phyloP scores from a whole-genome alignment of 2,888 invertebrate species.

The Masnerella sp. region DNA sequence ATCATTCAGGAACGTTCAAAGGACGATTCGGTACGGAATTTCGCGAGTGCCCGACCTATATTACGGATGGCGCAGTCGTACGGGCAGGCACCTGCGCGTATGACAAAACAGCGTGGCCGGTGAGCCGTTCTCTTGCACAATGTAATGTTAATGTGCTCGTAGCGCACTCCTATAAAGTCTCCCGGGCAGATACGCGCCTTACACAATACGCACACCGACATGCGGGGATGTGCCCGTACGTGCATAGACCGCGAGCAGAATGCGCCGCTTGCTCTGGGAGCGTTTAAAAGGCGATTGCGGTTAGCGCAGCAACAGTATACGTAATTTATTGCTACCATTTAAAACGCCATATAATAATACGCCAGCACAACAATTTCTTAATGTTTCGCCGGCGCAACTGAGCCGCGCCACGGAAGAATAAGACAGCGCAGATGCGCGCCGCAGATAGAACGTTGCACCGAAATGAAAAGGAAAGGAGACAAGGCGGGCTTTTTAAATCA shows the following conservation, averaged over 20 bases:
- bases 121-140: conserved; percentile 59
- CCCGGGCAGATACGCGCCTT: conserved; percentile 59
- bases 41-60: conserved; percentile 55
- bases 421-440: conserved; percentile 55
- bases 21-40: too few relatives aligned
- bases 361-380: conserved; percentile 71
- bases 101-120: conserved; percentile 61
- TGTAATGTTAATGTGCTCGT: conserved; percentile 59
- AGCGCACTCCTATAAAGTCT: conserved; percentile 57
- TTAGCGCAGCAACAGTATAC: conserved; percentile 67
- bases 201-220: conserved; percentile 55
- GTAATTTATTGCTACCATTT: conserved; percentile 75
- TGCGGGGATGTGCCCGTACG: conserved; percentile 48
- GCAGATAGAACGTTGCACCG: conserved; percentile 47
- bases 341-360: conserved; percentile 74
- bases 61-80: conserved; percentile 56
- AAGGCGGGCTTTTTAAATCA: conserved; percentile 54
- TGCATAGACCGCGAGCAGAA: conserved; percentile 50
- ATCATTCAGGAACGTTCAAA: too few relatives aligned
- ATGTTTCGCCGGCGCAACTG: conserved; percentile 65
- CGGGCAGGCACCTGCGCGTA: conserved; percentile 60
- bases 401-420: conserved; percentile 61
- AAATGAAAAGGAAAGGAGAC: conserved; percentile 58
- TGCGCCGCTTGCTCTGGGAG: conserved; percentile 57
- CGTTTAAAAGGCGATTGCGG: conserved; percentile 72